Conservation (phyloP, 2,797 vertebrate species). For the Lacerta viridis region DNA sequence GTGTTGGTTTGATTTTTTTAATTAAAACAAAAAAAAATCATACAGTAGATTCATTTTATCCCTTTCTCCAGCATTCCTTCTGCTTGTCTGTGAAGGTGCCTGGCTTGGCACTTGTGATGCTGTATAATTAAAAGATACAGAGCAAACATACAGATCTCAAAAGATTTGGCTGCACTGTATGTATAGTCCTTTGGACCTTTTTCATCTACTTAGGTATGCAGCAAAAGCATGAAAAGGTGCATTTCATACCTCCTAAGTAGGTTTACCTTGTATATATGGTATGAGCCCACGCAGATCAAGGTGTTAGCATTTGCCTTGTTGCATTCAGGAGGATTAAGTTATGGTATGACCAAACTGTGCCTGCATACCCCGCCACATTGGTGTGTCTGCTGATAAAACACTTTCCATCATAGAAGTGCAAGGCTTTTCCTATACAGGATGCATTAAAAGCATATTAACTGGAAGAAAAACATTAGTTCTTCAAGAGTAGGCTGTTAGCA, state of each 20-base stretch:
- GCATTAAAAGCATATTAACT: too few species aligned
- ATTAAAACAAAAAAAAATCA: constrained; percentile 54
- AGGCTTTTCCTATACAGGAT: too few species aligned
- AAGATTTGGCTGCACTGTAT: not conserved
- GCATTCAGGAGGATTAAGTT: not conserved
- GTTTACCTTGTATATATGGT: not conserved
- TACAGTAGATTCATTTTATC: constrained; percentile 13
- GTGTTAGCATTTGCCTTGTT: not conserved
- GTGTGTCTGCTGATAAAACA: not conserved
- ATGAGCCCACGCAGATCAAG: not conserved
- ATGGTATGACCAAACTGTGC: not conserved
- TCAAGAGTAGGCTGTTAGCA: too few species aligned
- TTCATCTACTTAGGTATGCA: not conserved
- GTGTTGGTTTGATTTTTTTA: constrained; percentile 76
- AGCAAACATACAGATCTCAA: not conserved
- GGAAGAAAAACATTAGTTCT: too few species aligned
- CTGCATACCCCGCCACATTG: not conserved
- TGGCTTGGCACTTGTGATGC: not conserved
- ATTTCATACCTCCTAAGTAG: not conserved
- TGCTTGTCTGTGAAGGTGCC: not conserved
- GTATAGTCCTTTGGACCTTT: not conserved
- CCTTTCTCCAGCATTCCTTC: not conserved
- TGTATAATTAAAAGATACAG: not conserved
- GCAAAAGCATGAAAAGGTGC: not conserved
- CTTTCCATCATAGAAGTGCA: not conserved